Evolutionary conservation across 1,140 invertebrate species (phyloP), one percentile per base, ranked within the genome.

Genomic region (Prorops nasuta): DNA sequence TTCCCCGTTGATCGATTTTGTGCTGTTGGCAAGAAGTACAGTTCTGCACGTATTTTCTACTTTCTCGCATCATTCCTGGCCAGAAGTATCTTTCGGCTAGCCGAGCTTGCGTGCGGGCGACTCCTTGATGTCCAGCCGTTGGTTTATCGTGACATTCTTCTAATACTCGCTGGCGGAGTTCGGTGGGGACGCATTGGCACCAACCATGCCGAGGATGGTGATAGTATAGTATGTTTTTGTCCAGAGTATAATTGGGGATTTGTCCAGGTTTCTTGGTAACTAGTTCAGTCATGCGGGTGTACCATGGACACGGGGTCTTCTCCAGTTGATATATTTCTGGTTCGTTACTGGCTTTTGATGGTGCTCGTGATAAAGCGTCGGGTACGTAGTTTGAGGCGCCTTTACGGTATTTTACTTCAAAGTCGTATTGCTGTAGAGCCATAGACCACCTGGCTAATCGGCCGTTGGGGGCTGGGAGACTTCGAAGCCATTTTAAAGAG

Each of bases 371-470:
- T n/a, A 35, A n/a, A 8, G 34, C 34, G 15, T 15, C 34, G 9
- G 34, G 34, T n/a, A 35, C 34, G 15, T 35, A 14, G 9, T 28
- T 4, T 28, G 10, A 28, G 24, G 24, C 24, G 51, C 49, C 49
- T 22, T 46, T 58, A n/a, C 24, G 37, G 20, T 54, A 34, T 10
- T 7, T 4, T 9, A 55, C 38, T 8, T 21, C 24, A 3, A 34
- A 50, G 8, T 50, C 15, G n/a, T 28, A 43, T 14, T 24, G 10
- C 10, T 16, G 14, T 6, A 50, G 10, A 12, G 38, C 20, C 2
- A 64, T 35, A 9, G 56, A 54, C 66, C 66, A 68, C 24, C 66
- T 16, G 7, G 66, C 34, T 3, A 35, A n/a, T 15, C 15, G 6
- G 6, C 34, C 34, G 6, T 6, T 35, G 9, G 34, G 15, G 14